These are phyloP conservation scores for Manis pentadactyla DNA, from an alignment of 2,797 vertebrate species.

Conservation along the genomic window DNA sequence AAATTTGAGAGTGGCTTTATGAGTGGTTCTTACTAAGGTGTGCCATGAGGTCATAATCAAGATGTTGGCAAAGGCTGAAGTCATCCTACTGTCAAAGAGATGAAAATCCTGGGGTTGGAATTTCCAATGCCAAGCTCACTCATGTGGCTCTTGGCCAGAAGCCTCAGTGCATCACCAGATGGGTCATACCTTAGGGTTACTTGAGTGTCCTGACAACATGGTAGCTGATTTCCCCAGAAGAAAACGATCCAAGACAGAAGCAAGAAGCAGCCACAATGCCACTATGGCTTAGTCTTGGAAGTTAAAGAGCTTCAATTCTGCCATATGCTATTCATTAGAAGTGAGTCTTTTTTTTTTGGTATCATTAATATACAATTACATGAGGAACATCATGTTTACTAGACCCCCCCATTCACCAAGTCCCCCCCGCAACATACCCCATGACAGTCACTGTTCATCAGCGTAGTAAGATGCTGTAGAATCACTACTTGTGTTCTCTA, in stretches of 20 bases:
- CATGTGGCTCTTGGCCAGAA: background rate
- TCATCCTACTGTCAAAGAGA: background rate
- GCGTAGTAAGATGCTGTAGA: too few species aligned
- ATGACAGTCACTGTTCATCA: too few species aligned
- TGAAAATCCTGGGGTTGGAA: background rate
- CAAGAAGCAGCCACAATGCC: background rate
- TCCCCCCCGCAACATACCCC: too few species aligned
- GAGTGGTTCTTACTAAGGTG: background rate
- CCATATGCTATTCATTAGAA: background rate
- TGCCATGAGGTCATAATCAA: constrained; percentile 6
- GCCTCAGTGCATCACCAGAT: background rate
- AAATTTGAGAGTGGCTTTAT: constrained; percentile 19
- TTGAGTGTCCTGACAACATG: background rate
- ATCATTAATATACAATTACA: too few species aligned
- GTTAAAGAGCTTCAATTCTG: background rate
- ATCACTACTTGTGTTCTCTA: too few species aligned
- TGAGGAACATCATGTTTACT: too few species aligned
- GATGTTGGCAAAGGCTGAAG: background rate
- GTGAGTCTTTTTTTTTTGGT: background rate
- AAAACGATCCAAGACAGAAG: background rate
- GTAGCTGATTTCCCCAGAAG: background rate
- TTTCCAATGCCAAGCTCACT: background rate
- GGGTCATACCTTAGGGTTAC: background rate
- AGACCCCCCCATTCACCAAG: too few species aligned
- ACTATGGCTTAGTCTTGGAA: constrained; percentile 11